Evolutionary conservation across 2,797 vertebrate genomes (phyloP).

Genomic region (Macropus fuliginosus): DNA sequence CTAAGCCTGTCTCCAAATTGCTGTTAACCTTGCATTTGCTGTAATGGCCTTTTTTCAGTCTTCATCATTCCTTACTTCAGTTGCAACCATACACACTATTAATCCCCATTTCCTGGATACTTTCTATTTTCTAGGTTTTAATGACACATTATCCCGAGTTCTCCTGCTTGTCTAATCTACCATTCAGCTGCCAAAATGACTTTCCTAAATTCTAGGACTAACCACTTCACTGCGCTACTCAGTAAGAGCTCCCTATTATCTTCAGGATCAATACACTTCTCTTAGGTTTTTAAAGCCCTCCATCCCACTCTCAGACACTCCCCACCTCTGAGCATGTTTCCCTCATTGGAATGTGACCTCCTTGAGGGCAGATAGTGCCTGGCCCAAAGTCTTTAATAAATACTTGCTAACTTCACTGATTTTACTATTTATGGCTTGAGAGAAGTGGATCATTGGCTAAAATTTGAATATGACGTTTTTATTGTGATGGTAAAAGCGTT

Average conservation of each 20-base stretch:
- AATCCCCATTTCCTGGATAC: not conserved
- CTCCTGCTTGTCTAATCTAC: not conserved
- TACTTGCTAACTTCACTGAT: not conserved
- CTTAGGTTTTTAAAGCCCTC: not conserved
- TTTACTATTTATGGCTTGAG: not conserved
- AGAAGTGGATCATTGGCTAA: not conserved
- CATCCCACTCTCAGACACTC: not conserved
- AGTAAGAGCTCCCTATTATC: not conserved
- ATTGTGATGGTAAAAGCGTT: not conserved
- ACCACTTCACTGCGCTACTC: not conserved
- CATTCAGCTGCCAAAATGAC: not conserved
- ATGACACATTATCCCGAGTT: not conserved
- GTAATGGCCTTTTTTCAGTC: not conserved
- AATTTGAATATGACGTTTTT: not conserved
- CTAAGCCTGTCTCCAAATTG: not conserved
- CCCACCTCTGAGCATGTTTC: not conserved
- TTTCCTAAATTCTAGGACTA: not conserved
- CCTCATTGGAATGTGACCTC: not conserved
- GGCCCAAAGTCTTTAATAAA: not conserved
- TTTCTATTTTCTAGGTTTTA: not conserved
- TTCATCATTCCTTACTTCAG: not conserved
- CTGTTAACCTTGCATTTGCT: not conserved
- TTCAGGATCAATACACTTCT: not conserved
- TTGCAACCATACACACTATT: not conserved
- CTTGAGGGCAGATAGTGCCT: not conserved